These are phyloP conservation scores for Crax fasciolata DNA, from an alignment of 2,797 vertebrate genomes.

Conservation along the genomic window DNA sequence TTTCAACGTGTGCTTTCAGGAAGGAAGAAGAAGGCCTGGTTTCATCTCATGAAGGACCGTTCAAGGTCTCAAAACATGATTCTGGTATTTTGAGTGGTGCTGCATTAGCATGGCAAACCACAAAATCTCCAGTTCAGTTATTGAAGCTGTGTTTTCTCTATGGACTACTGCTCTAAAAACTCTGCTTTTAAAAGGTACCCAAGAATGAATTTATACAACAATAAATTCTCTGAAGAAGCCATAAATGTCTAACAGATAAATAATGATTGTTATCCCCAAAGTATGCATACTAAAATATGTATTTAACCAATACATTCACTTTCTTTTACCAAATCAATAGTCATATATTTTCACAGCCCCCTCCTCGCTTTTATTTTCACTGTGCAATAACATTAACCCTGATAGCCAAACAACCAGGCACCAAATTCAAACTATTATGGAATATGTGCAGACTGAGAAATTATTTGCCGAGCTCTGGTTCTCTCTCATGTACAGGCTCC, in stretches of 20 bases:
- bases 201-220: slow-evolving; percentile 57
- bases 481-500: neutral
- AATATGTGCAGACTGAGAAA: neutral
- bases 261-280: neutral
- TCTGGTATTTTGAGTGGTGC: neutral
- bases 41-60: neutral
- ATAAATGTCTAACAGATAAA: slow-evolving; percentile 46
- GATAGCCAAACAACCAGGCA: neutral
- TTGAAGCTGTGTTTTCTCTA: slow-evolving; percentile 35
- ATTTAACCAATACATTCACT: slow-evolving; percentile 3
- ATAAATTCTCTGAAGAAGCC: slow-evolving; percentile 58
- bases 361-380: neutral
- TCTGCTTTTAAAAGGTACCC: slow-evolving; percentile 47
- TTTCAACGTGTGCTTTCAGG: slow-evolving; percentile 3
- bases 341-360: neutral
- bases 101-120: neutral
- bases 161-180: neutral
- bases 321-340: slow-evolving; percentile 28
- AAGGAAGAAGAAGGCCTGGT: neutral
- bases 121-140: neutral
- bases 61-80: slow-evolving; percentile 15
- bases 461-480: neutral
- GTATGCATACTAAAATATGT: neutral
- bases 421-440: neutral
- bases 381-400: neutral